Evolutionary conservation across 2,113 vertebrate genomes (phyloP).

Genomic region (Thermophis baileyi): DNA sequence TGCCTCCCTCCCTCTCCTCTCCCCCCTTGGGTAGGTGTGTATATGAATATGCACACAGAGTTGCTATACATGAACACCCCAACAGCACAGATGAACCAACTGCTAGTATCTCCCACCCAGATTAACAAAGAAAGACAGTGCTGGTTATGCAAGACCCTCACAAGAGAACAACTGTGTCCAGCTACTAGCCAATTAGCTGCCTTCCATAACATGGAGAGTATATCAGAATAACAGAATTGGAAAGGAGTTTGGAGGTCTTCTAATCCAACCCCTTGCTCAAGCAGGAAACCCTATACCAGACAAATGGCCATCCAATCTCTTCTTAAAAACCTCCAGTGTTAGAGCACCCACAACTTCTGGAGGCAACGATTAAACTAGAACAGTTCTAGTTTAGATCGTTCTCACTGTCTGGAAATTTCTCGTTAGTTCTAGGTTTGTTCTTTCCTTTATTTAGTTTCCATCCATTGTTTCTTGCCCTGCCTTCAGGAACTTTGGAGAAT

Average conservation of each 20-base stretch:
- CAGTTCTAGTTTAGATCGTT: too few species aligned
- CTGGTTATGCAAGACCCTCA: neutral
- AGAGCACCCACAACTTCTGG: neutral
- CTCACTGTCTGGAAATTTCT: neutral
- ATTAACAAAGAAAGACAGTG: neutral
- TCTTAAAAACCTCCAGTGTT: neutral
- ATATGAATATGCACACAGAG: neutral
- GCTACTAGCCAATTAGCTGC: neutral
- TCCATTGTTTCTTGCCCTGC: neutral
- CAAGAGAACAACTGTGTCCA: neutral
- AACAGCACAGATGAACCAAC: neutral
- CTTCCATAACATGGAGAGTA: neutral
- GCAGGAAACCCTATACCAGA: neutral
- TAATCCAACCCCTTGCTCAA: neutral
- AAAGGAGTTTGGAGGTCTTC: too few species aligned
- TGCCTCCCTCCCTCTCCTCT: neutral
- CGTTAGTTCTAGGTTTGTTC: neutral
- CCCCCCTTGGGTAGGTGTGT: neutral
- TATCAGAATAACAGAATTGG: neutral
- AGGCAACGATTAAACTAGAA: neutral
- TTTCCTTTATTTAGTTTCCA: neutral
- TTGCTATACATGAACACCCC: neutral
- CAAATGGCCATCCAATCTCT: neutral
- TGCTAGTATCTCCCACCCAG: neutral
- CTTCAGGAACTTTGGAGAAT: neutral